phyloP scores from a whole-genome alignment of 1,140 invertebrate genomes.

The Drosophila burlai region DNA sequence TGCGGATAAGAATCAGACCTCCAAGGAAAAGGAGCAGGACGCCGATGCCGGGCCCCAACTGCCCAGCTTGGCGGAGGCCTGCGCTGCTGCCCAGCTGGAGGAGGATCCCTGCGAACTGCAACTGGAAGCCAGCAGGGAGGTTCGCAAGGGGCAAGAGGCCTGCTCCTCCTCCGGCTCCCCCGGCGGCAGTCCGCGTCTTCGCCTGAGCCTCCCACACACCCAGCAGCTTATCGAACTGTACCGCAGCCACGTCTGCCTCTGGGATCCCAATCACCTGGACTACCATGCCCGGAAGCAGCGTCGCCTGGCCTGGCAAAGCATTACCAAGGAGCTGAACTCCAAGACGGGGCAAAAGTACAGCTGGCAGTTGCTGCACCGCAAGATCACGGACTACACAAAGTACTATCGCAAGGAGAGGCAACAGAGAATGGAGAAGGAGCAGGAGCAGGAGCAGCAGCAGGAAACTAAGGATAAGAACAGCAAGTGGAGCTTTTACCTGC shows the following conservation, averaged over 20 bases:
- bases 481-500: slow-evolving; percentile 68
- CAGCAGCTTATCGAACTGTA: slow-evolving; percentile 58
- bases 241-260: slow-evolving; percentile 58
- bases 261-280: slow-evolving; percentile 77
- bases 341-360: slow-evolving; percentile 11
- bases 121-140: background rate
- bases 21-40: background rate
- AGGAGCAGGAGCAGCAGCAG: slow-evolving; percentile 1
- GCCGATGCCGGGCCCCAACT: background rate
- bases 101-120: slow-evolving; percentile 7
- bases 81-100: slow-evolving; percentile 9
- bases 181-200: slow-evolving; percentile 16
- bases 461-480: background rate
- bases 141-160: background rate
- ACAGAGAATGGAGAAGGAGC: slow-evolving; percentile 14
- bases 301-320: slow-evolving; percentile 61
- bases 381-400: slow-evolving; percentile 71
- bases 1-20: background rate
- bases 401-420: slow-evolving; percentile 67
- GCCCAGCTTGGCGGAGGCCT: slow-evolving; percentile 17
- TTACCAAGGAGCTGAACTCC: slow-evolving; percentile 54
- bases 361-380: slow-evolving; percentile 73
- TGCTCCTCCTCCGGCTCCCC: background rate
- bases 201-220: slow-evolving; percentile 48
- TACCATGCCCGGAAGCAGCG: slow-evolving; percentile 53